These are phyloP conservation scores for Acanthoscelides obtectus DNA, from an alignment of 2,888 invertebrate genomes.

Conservation along the genomic window DNA sequence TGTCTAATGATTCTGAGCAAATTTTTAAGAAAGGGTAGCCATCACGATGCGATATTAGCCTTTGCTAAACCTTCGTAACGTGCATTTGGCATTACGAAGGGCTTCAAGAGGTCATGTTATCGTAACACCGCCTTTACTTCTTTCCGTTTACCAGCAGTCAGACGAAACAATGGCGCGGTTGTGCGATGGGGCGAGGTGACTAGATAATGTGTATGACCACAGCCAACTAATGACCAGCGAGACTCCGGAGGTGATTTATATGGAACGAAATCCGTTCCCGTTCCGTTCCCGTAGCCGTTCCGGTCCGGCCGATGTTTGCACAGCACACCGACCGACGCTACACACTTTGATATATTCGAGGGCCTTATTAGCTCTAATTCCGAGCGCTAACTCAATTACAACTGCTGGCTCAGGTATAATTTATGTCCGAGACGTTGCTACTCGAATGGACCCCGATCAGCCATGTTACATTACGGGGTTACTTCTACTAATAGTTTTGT, in stretches of 20 bases:
- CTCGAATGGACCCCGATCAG: neutral
- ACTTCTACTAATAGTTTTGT: neutral
- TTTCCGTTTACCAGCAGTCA: neutral
- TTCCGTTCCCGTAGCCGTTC: slow-evolving; percentile 26
- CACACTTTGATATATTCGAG: slow-evolving; percentile 44
- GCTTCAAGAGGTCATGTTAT: too few relatives aligned
- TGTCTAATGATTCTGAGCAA: too few relatives aligned
- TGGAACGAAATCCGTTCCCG: slow-evolving; percentile 30
- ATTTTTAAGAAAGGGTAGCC: too few relatives aligned
- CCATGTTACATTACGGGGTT: neutral
- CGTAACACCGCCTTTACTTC: too few relatives aligned
- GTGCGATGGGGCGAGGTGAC: slow-evolving; percentile 31
- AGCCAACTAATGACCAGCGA: slow-evolving; percentile 46
- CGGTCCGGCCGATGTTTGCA: slow-evolving; percentile 35
- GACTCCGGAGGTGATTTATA: slow-evolving; percentile 45
- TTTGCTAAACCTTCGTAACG: too few relatives aligned
- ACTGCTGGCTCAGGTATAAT: slow-evolving; percentile 35
- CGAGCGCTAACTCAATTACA: slow-evolving; percentile 42
- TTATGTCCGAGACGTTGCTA: slow-evolving; percentile 22
- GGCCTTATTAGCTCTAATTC: slow-evolving; percentile 45
- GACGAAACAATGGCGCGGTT: neutral
- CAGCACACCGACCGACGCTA: slow-evolving; percentile 37
- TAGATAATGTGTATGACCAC: slow-evolving; percentile 44
- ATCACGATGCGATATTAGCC: too few relatives aligned
- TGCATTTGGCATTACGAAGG: too few relatives aligned